A percentile compares a stretch with the other conserved stretches of the same genome.
Conservation (phyloP, 2,113 vertebrate genomes). For the Lophotis ruficrista region DNA sequence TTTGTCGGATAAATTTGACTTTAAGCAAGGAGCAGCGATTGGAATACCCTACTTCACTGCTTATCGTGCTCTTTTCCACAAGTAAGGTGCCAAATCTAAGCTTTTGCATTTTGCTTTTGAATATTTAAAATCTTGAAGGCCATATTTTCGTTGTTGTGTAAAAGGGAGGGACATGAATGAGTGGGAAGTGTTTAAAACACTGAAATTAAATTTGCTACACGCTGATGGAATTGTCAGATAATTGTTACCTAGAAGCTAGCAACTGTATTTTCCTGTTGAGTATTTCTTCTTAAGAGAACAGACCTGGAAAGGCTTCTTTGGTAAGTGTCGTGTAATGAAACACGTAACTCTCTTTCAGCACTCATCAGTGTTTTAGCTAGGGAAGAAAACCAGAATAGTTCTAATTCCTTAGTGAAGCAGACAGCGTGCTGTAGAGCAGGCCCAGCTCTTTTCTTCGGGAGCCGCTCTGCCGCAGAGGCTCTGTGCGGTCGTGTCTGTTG, state of each 20-base stretch:
- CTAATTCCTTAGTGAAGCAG: neutral
- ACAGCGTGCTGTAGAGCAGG: neutral
- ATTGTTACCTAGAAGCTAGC: neutral
- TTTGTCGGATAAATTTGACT: slow-evolving; percentile 81
- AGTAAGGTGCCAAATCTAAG: slow-evolving; percentile 71
- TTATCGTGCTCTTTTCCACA: slow-evolving; percentile 89
- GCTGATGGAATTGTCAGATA: neutral
- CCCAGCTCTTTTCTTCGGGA: neutral
- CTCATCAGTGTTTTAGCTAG: neutral
- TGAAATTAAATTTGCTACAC: neutral
- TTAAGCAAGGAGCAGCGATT: slow-evolving; percentile 87
- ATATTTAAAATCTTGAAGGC: neutral
- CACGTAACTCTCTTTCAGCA: accelerated
- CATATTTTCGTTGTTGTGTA: neutral
- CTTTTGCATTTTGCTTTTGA: neutral
- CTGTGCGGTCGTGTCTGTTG: neutral
- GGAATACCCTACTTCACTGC: slow-evolving; percentile 93
- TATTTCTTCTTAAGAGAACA: neutral
- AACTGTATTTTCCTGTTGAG: neutral
- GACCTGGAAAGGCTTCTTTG: neutral
- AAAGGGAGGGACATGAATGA: neutral
- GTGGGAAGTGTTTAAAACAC: neutral
- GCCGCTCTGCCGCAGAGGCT: neutral
- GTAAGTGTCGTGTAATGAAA: neutral
- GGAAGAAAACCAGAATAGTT: neutral